A percentile compares a stretch with the other conserved stretches of the same genome.
Evolutionary conservation across 2,888 invertebrate species (phyloP).

Genomic region (Synergus japonicus): DNA sequence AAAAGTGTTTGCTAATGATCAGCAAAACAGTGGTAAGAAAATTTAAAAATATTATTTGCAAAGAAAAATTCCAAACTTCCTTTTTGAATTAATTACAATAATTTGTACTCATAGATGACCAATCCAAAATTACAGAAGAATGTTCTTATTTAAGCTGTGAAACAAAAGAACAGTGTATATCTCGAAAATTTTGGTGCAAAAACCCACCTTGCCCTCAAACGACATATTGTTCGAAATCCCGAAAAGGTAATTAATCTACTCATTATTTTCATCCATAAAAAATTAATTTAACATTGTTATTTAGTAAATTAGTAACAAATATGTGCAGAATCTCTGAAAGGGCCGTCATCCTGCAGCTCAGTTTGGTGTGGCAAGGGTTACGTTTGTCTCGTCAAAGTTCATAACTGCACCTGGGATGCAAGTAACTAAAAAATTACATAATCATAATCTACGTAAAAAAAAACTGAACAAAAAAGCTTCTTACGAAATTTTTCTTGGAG

Average conservation of each 20-base stretch:
- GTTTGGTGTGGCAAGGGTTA: slow-evolving; percentile 65
- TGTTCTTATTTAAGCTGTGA: slow-evolving; percentile 63
- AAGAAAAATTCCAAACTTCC: neutral
- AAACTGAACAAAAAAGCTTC: no score
- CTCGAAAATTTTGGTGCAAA: slow-evolving; percentile 67
- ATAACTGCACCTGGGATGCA: slow-evolving; percentile 65
- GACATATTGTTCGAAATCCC: slow-evolving; percentile 67
- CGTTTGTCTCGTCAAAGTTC: slow-evolving; percentile 62
- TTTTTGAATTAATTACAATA: neutral
- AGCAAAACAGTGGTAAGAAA: neutral
- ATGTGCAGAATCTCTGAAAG: slow-evolving; percentile 63
- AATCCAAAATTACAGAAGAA: slow-evolving; percentile 51
- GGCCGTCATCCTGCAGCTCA: slow-evolving; percentile 64
- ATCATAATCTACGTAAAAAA: neutral
- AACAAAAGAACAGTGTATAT: slow-evolving; percentile 61
- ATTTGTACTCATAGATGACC: neutral
- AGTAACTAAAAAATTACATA: slow-evolving; percentile 56
- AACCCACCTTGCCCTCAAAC: slow-evolving; percentile 67
- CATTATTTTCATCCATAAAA: neutral
- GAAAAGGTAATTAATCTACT: slow-evolving; percentile 58
- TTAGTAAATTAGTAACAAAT: slow-evolving; percentile 10
- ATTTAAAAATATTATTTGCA: neutral
- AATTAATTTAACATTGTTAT: neutral
- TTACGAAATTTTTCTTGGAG: neutral
- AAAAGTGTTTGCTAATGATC: slow-evolving; percentile 1